Base-by-base conservation (phyloP, 2,797 vertebrate species). In the Scarus forsteni region DNA sequence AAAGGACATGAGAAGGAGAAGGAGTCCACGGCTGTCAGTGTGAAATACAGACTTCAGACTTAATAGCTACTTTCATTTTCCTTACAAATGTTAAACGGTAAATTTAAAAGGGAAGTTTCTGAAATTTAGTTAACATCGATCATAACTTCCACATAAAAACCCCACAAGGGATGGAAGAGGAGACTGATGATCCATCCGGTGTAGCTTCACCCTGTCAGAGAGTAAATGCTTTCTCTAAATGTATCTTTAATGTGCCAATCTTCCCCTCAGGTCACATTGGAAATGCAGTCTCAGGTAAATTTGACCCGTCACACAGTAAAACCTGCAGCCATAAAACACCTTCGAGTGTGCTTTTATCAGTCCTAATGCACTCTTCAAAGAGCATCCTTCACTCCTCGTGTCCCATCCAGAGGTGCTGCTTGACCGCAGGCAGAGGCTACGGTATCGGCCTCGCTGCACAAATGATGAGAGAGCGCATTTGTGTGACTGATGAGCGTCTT, bases 401-500 rank as follows among this genome's bases (percentile, higher is more conserved):
- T 87, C 85, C 75, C 79, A 79, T 79, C n/a, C 15, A 80, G 85
- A 82, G 73, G 81, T 57, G 72, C 79, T 75, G 85, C 79, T 83
- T 87, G 88, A 90, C 85, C 75, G 81, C 84, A 59, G 89, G 80
- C 84, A 66, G 80, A 71, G 63, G 84, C 84, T 79, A 84, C 88
- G 78, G 81, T 88, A 86, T 91, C 80, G 45, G 86, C 88, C 77
- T 79, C 65, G 64, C 81, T 80, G 78, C 78, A 73, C 80, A 54
- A 69, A 74, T 87, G 79, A 90, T 75, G 82, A 88, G 78, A 67
- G 15, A 71, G 76, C 57, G 82, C 81, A 86, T 90, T 86, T 77
- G 75, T 39, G 59, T 90, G 88, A 92, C 84, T 81, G 74, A 92
- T 89, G 88, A 83, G 69, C 78, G 62, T 87, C 83, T 86, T 89